phyloP scores from a whole-genome alignment of 2,888 invertebrate genomes.

The Agriopis aurantiaria region DNA sequence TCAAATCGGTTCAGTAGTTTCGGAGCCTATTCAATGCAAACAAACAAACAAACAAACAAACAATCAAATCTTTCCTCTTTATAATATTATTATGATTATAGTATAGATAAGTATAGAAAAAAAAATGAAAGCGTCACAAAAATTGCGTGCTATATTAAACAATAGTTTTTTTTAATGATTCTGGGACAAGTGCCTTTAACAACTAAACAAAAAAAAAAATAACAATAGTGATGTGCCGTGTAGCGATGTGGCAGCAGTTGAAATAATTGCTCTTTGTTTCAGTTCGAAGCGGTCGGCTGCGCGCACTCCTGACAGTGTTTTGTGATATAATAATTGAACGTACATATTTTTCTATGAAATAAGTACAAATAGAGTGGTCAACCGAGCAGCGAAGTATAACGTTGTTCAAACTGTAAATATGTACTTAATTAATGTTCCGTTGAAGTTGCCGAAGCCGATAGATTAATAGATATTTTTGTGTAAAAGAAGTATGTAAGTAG shows the following conservation, averaged over 20 bases:
- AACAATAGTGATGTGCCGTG: conserved; percentile 20
- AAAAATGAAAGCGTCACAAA: no score
- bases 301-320: conserved; percentile 62
- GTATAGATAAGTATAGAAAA: no score
- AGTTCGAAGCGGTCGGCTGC: conserved; percentile 82
- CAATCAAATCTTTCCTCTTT: no score
- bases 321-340: conserved; percentile 81
- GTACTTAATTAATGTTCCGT: conserved; percentile 60
- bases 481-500: conserved; percentile 60
- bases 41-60: no score
- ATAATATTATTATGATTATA: no score
- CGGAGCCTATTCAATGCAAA: no score
- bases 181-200: no score
- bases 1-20: no score
- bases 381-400: conserved; percentile 61
- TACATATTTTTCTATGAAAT: conserved; percentile 84
- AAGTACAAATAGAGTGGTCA: conserved; percentile 80
- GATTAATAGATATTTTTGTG: conserved; percentile 74
- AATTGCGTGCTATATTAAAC: no score
- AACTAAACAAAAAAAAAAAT: no score
- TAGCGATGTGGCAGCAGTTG: conserved; percentile 14
- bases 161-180: no score
- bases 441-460: conserved; percentile 58
- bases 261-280: conserved; percentile 63
- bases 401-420: conserved; percentile 70